Evolutionary conservation across 2,888 invertebrate genomes (phyloP).

Genomic region (Volucella zonaria): DNA sequence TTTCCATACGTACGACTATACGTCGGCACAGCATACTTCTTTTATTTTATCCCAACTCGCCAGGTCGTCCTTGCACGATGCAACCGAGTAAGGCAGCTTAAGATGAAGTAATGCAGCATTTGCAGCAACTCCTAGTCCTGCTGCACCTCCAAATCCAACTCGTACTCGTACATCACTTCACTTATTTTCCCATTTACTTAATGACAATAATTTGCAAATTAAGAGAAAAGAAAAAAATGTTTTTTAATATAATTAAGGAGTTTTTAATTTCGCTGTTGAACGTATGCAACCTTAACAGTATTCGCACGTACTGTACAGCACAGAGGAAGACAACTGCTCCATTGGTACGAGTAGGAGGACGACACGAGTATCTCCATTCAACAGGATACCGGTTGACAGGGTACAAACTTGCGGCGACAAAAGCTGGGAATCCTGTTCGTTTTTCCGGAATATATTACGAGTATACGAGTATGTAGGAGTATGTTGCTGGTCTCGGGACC

Average conservation of each 20-base stretch:
- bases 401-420: constrained; percentile 16
- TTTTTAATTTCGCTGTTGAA: constrained; percentile 70
- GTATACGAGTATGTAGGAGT: too few species aligned
- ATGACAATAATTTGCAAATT: constrained; percentile 71
- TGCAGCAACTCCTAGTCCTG: constrained; percentile 3
- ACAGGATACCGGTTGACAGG: constrained; percentile 49
- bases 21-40: constrained; percentile 1
- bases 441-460: too few species aligned
- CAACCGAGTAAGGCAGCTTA: constrained; percentile 56
- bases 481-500: too few species aligned
- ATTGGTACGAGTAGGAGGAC: not conserved
- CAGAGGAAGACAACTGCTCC: not conserved
- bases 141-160: too few species aligned
- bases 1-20: constrained; percentile 33
- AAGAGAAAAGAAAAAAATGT: constrained; percentile 54
- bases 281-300: constrained; percentile 35
- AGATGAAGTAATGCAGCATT: constrained; percentile 66
- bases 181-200: constrained; percentile 72
- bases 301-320: constrained; percentile 20
- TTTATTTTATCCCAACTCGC: not conserved
- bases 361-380: constrained; percentile 49
- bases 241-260: constrained; percentile 72
- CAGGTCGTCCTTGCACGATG: constrained; percentile 43
- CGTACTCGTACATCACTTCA: constrained; percentile 51
- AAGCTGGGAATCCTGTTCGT: not conserved